phyloP scores from a whole-genome alignment of 92 coral and sea anemone species.

The Phymanthus crucifer region DNA sequence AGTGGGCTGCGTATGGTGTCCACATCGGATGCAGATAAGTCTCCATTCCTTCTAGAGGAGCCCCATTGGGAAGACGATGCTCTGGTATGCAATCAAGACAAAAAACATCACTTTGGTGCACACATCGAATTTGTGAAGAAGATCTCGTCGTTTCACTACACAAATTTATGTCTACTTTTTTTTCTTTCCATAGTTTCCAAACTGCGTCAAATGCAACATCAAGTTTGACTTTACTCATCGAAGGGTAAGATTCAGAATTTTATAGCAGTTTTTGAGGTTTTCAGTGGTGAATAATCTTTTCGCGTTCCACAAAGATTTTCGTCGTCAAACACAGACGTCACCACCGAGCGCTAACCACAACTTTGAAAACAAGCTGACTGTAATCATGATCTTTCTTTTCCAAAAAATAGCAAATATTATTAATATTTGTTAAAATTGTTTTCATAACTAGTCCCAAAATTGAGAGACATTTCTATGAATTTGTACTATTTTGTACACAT shows the following conservation, averaged over 20 bases:
- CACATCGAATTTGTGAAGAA: background rate
- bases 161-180: background rate
- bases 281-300: background rate
- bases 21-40: constrained; percentile 72
- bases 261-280: background rate
- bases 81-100: constrained; percentile 46
- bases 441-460: too few species aligned
- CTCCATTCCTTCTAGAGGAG: constrained; percentile 92
- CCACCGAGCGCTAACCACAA: background rate
- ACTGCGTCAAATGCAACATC: constrained; percentile 90
- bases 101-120: background rate
- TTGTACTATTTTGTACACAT: too few species aligned
- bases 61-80: constrained; percentile 96
- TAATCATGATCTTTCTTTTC: background rate
- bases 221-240: constrained; percentile 96
- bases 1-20: constrained; percentile 97
- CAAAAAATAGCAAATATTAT: too few species aligned
- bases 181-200: constrained; percentile 72
- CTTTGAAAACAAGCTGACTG: too few species aligned
- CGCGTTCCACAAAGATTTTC: background rate
- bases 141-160: background rate
- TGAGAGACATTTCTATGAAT: too few species aligned
- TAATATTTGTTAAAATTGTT: too few species aligned
- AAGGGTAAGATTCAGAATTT: constrained; percentile 50
- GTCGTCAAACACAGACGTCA: background rate